These are phyloP conservation scores for Panulirus ornatus DNA, from an alignment of 1,140 invertebrate genomes.

Conservation along the genomic window DNA sequence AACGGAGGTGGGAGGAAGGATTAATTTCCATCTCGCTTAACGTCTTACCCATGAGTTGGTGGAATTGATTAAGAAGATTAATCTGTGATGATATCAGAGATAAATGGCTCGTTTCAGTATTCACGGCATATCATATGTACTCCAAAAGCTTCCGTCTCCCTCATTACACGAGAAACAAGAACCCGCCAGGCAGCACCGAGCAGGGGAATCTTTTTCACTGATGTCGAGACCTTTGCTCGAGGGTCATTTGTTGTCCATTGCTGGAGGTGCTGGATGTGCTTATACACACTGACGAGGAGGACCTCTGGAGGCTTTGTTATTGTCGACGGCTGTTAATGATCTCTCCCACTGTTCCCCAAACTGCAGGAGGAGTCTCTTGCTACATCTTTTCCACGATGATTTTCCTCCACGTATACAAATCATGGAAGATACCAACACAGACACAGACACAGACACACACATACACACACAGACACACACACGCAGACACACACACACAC, in stretches of 20 bases:
- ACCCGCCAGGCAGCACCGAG: neutral
- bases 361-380: no score
- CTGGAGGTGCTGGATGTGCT: constrained; percentile 21
- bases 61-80: constrained; percentile 22
- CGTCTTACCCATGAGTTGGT: neutral
- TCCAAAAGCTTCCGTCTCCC: neutral
- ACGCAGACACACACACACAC: no score
- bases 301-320: constrained; percentile 29
- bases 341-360: neutral
- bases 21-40: no score
- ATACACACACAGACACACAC: no score
- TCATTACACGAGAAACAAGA: constrained; percentile 3
- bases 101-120: neutral
- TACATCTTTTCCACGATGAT: no score
- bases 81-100: constrained; percentile 19
- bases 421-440: no score
- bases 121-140: neutral
- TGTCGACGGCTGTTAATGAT: constrained; percentile 29
- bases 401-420: no score
- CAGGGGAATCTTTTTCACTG: neutral
- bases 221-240: constrained; percentile 5
- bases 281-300: constrained; percentile 18
- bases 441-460: no score
- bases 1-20: neutral
- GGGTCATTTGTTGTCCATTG: constrained; percentile 34